Evolutionary conservation across 2,113 vertebrate species (phyloP).

Genomic region (Xyrauchen texanus): DNA sequence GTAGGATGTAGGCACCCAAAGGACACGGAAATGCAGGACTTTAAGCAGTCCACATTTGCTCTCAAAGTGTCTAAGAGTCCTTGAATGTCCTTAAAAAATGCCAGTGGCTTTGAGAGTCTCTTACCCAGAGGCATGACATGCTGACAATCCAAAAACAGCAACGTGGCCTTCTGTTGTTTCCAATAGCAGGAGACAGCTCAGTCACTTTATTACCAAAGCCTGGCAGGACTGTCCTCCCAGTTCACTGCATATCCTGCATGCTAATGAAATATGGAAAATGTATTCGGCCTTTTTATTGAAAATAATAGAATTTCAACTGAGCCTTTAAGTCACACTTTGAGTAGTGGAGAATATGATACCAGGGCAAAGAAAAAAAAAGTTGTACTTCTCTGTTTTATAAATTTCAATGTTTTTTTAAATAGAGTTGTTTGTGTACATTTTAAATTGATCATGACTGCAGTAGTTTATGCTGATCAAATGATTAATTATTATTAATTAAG

Average conservation of each 20-base stretch:
- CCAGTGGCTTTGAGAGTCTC: not conserved
- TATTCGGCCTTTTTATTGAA: too few species aligned
- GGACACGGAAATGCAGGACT: not conserved
- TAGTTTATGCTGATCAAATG: too few species aligned
- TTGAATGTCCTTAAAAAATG: conserved; percentile 2
- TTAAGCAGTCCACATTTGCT: not conserved
- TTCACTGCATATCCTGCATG: not conserved
- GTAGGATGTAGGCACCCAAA: too few species aligned
- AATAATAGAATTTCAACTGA: too few species aligned
- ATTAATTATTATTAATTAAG: too few species aligned
- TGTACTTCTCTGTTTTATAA: too few species aligned
- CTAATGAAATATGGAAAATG: not conserved
- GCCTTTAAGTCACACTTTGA: not conserved
- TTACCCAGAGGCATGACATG: not conserved
- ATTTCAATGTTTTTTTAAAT: too few species aligned
- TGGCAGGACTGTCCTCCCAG: not conserved
- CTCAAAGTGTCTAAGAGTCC: not conserved
- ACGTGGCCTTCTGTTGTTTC: conserved; percentile 13
- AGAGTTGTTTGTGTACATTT: too few species aligned
- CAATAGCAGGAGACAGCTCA: not conserved
- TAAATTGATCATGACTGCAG: too few species aligned
- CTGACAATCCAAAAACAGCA: conserved; percentile 24
- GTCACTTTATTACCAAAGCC: not conserved
- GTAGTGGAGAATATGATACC: too few species aligned
- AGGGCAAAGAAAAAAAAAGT: too few species aligned